Evolutionary conservation across 1,140 invertebrate species (phyloP).

Genomic region (Catajapyx aquilonaris): DNA sequence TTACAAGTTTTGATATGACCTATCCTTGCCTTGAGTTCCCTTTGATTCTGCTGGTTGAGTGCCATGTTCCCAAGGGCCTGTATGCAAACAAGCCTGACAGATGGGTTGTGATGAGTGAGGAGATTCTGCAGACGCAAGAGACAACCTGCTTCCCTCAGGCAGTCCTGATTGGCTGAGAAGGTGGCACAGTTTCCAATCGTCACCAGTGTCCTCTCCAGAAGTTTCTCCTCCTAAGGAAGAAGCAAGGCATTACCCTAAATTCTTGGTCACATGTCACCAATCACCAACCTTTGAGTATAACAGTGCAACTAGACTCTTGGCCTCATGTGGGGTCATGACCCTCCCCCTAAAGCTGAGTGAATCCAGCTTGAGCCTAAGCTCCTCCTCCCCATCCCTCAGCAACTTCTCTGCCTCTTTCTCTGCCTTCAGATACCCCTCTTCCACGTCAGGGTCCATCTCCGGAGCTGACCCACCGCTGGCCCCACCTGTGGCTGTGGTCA

Average conservation of each 20-base stretch:
- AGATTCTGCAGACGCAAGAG: slow-evolving; percentile 24
- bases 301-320: slow-evolving; percentile 27
- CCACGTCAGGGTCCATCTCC: slow-evolving; percentile 4
- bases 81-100: slow-evolving; percentile 21
- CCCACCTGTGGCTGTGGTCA: too few species aligned
- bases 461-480: slow-evolving; percentile 4
- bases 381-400: slow-evolving; percentile 17
- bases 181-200: slow-evolving; percentile 31
- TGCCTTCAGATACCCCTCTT: slow-evolving; percentile 8
- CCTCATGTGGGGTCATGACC: slow-evolving; percentile 25
- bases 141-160: slow-evolving; percentile 29
- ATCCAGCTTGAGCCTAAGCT: slow-evolving; percentile 17
- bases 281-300: slow-evolving; percentile 25
- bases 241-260: too few species aligned
- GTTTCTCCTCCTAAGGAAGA: too few species aligned
- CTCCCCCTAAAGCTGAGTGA: slow-evolving; percentile 16
- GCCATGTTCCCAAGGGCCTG: slow-evolving; percentile 29
- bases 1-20: not conserved
- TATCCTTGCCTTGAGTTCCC: slow-evolving; percentile 24
- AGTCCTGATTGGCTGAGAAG: slow-evolving; percentile 32
- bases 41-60: slow-evolving; percentile 28
- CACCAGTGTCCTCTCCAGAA: slow-evolving; percentile 26
- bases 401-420: slow-evolving; percentile 17
- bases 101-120: slow-evolving; percentile 19
- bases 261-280: too few species aligned